Evolutionary conservation across 2,113 vertebrate genomes (phyloP).

Genomic region (Proteles cristata): DNA sequence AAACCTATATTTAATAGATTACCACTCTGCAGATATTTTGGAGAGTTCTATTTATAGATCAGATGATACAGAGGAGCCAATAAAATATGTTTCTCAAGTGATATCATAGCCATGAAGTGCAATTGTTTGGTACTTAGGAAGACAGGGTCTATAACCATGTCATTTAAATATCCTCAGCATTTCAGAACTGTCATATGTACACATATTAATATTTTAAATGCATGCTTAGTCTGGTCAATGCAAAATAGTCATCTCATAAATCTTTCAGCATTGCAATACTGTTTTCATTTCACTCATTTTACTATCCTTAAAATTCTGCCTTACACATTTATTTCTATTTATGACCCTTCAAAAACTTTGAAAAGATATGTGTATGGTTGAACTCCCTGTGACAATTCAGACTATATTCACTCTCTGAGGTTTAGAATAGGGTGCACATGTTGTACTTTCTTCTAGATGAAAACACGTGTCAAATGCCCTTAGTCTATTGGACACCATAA

Average conservation of each 20-base stretch:
- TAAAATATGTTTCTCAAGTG: constrained; percentile 49
- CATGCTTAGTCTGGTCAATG: constrained; percentile 8
- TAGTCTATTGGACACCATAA: neutral
- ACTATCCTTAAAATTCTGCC: constrained; percentile 51
- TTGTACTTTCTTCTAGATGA: neutral
- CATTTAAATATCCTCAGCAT: constrained; percentile 54
- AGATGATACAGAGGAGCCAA: constrained; percentile 41
- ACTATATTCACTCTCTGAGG: neutral
- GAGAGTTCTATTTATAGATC: constrained; percentile 57
- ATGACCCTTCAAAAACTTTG: constrained; percentile 5
- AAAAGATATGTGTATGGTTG: neutral
- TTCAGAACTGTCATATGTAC: neutral
- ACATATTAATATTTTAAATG: constrained; percentile 65
- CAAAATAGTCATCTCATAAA: constrained; percentile 59
- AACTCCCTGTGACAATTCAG: neutral
- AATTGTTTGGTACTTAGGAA: constrained; percentile 38
- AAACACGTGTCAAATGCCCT: neutral
- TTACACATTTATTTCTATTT: constrained; percentile 49
- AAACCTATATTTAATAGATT: constrained; percentile 50
- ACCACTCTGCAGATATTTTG: constrained; percentile 54
- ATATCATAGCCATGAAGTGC: constrained; percentile 50
- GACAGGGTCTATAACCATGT: constrained; percentile 24
- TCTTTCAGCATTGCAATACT: constrained; percentile 47
- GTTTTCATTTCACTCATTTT: constrained; percentile 62
- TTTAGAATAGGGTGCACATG: neutral